These are phyloP conservation scores for Sisyra terminalis DNA, from an alignment of 2,888 invertebrate genomes.

Conservation along the genomic window DNA sequence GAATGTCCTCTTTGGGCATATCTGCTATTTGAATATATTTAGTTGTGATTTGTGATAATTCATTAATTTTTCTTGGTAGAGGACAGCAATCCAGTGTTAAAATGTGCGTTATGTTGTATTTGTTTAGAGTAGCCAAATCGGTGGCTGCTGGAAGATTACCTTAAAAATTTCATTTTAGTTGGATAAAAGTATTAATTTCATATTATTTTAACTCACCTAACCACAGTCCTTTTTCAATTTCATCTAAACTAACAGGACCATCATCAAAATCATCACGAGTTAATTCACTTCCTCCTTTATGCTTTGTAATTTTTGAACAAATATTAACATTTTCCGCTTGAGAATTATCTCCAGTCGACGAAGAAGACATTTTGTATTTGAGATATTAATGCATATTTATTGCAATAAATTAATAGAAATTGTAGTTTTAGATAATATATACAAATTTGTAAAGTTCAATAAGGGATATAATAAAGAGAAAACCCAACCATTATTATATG, in stretches of 20 bases:
- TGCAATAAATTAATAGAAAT: too few relatives aligned
- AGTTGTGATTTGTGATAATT: constrained; percentile 44
- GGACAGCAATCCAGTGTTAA: constrained; percentile 75
- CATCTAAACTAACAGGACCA: constrained; percentile 38
- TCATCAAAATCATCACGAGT: constrained; percentile 31
- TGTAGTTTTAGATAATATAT: too few relatives aligned
- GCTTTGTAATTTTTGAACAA: neutral
- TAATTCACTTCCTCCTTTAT: constrained; percentile 15
- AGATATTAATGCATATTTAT: too few relatives aligned
- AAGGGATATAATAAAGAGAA: too few relatives aligned
- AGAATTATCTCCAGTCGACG: too few relatives aligned
- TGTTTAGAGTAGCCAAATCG: constrained; percentile 47
- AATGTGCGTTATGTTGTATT: constrained; percentile 54
- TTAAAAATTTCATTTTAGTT: constrained; percentile 19
- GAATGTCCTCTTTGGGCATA: constrained; percentile 68
- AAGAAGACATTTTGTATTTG: too few relatives aligned
- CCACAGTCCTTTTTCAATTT: constrained; percentile 36
- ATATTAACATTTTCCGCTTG: neutral
- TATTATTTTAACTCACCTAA: constrained; percentile 22
- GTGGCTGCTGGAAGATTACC: constrained; percentile 71
- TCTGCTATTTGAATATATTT: constrained; percentile 72
- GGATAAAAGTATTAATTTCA: neutral
- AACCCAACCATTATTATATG: too few relatives aligned
- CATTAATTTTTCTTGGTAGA: constrained; percentile 54
- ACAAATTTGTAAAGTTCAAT: too few relatives aligned